phyloP scores from a whole-genome alignment of 1,140 invertebrate genomes.

The Drosophila gunungcola region DNA sequence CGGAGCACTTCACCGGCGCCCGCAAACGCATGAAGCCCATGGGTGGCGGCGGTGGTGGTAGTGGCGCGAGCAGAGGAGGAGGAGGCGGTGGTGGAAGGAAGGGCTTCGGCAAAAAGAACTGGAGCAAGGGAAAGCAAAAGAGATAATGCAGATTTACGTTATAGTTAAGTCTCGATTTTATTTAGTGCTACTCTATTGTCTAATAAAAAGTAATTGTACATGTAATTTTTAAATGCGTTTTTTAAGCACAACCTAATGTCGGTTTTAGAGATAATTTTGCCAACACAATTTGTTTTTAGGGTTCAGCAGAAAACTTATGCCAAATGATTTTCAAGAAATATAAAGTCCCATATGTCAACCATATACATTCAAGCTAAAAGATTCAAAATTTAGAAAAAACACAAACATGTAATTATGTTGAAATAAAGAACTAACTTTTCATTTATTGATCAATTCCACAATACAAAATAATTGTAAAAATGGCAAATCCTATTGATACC shows the following conservation, averaged over 20 bases:
- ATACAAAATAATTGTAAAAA: conserved; percentile 3
- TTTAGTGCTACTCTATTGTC: conserved; percentile 23
- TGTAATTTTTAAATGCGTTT: neutral
- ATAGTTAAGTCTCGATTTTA: conserved; percentile 14
- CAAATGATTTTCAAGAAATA: too few relatives aligned
- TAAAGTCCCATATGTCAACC: too few relatives aligned
- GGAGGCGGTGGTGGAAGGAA: conserved; percentile 65
- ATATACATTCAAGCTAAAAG: too few relatives aligned
- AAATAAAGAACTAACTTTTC: neutral
- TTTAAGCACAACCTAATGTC: too few relatives aligned
- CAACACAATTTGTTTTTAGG: too few relatives aligned
- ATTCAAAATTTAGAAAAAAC: too few relatives aligned
- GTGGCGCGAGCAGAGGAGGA: conserved; percentile 72
- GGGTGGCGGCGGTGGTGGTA: conserved; percentile 62
- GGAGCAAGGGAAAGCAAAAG: conserved; percentile 47
- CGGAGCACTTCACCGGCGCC: conserved; percentile 91
- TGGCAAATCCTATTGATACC: neutral
- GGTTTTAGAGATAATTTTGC: too few relatives aligned
- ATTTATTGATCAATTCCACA: neutral
- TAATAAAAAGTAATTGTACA: conserved; percentile 11
- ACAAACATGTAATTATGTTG: neutral
- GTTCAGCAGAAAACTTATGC: too few relatives aligned
- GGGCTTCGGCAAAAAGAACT: conserved; percentile 48
- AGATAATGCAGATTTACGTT: conserved; percentile 19
- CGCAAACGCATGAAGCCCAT: conserved; percentile 90